Conservation (phyloP, 1,140 invertebrate species). For the Muscidifurax raptorellus region DNA sequence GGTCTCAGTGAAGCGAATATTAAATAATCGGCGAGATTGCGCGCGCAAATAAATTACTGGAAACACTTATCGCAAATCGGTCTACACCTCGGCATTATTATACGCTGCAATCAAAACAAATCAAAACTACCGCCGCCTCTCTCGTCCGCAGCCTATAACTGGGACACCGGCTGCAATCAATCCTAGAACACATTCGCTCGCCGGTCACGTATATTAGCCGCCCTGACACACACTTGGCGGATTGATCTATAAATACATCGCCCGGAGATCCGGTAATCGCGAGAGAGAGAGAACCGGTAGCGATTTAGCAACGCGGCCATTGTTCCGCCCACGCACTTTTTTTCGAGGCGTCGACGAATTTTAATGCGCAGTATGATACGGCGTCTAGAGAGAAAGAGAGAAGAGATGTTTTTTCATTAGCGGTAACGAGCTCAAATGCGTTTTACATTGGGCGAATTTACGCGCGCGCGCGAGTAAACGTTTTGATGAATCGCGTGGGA, state of each 20-base stretch:
- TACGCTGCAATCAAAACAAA: neutral
- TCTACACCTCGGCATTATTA: neutral
- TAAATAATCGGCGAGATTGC: neutral
- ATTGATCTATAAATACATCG: neutral
- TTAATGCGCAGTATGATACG: too few species aligned
- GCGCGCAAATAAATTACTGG: neutral
- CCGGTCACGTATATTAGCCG: neutral
- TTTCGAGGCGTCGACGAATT: neutral
- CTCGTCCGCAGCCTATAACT: too few species aligned
- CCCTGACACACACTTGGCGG: neutral
- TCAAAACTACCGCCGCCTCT: neutral
- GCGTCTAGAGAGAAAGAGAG: too few species aligned
- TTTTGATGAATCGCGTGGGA: neutral
- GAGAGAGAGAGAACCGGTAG: neutral
- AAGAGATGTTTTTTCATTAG: constrained; percentile 15
- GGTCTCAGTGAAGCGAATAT: neutral
- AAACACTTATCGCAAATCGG: neutral
- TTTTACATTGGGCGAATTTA: neutral
- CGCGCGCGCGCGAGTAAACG: neutral
- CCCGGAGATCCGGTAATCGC: neutral
- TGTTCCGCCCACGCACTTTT: too few species aligned
- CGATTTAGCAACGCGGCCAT: neutral
- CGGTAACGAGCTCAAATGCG: constrained; percentile 1
- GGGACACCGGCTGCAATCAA: neutral
- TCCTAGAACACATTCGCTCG: neutral